Base-by-base conservation (phyloP, 2,888 invertebrate genomes). In the Drosophila vallismaia region DNA sequence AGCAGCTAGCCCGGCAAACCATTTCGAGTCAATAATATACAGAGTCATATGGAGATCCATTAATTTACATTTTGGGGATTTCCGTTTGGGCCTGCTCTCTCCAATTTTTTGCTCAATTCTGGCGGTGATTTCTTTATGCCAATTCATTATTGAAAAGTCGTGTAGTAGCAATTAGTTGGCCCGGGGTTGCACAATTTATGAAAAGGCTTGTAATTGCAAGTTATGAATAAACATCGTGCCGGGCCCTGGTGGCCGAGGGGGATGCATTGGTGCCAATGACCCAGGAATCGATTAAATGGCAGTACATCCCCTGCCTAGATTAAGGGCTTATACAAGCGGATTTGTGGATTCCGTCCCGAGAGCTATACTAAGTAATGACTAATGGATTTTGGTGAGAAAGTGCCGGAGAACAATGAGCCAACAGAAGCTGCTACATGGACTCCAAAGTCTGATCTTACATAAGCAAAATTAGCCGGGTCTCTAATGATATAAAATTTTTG, bases 11-110 rank as follows among this genome's bases (percentile, higher is more conserved):
- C 28, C 28, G 52, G 56, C 45, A 62, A 53, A 10, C 19, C 19
- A 19, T 19, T 19, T 19, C 19, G 19, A 19, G 19, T 19, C 68
- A 53, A 63, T 54, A 71, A 54, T 59, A 57, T 44, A 55, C 52
- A 14, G 46, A 56, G 59, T 71, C 62, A 71, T 74, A 67, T 74
- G 68, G 63, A 70, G 64, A 86, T 77, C 64, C 50, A 86, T 84
- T 82, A 85, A 86, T 86, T 86, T 85, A 82, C 78, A 84, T 84
- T 85, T 82, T 45, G 84, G 84, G 84, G 63, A 71, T 84, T 83
- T 86, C 83, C 83, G 79, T 55, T 64, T 70, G 50, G 70, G 53
- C 5, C 8, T 12, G 19, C 19, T 44, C 44, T 44, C 44, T 10
- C 24, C 44, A 0, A 8, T 19, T 42, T 40, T 40, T 12, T 12